These are phyloP conservation scores for Carollia perspicillata DNA, from an alignment of 2,113 vertebrate species.

Conservation along the genomic window DNA sequence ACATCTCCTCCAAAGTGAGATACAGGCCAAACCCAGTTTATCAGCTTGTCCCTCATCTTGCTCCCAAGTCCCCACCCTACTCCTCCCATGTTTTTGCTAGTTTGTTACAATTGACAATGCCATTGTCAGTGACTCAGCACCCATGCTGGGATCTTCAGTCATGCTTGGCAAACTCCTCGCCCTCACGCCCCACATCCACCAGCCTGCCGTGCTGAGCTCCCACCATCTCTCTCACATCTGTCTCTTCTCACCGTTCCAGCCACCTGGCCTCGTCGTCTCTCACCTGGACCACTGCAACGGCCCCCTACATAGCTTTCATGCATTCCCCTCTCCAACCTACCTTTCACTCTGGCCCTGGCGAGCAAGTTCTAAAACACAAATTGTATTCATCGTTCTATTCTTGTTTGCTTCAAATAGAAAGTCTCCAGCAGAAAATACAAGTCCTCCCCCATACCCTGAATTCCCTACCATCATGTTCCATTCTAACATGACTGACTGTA, in stretches of 20 bases:
- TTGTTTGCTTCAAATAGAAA: background rate
- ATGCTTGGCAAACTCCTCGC: rapidly evolving
- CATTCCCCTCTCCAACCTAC: background rate
- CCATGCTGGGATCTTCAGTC: background rate
- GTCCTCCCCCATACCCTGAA: background rate
- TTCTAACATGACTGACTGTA: too few species aligned
- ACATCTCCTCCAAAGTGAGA: background rate
- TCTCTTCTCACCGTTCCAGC: background rate
- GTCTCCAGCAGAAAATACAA: background rate
- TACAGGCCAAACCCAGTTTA: background rate
- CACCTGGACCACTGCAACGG: background rate
- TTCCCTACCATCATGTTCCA: background rate
- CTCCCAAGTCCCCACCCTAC: background rate
- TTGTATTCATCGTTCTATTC: background rate
- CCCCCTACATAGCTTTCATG: background rate
- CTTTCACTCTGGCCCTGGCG: background rate
- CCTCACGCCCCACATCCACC: background rate
- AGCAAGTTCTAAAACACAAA: background rate
- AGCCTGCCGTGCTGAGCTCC: background rate
- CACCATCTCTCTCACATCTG: background rate
- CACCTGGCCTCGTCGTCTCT: background rate
- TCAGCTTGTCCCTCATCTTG: background rate
- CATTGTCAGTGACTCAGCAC: background rate
- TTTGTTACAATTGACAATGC: background rate
- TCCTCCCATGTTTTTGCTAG: background rate